Base-by-base conservation (phyloP, 1,140 invertebrate species). In the Goniozus legneri region DNA sequence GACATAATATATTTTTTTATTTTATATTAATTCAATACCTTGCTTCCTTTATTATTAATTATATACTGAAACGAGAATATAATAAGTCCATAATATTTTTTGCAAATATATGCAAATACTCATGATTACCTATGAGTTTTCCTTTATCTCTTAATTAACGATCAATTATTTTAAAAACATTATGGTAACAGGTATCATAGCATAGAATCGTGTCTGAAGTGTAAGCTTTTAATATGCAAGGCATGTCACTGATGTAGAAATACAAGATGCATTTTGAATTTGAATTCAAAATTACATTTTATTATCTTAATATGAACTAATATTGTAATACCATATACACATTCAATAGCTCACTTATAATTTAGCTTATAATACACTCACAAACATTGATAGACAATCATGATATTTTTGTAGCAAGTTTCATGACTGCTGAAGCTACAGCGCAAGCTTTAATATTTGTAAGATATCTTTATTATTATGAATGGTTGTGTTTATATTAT, bases 261-360 rank as follows among this genome's bases (percentile, higher is more conserved):
- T 27, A 27, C 24, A 27, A 10, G 31, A 40, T 54, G 33, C 30
- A 56, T 60, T 58, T 58, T 52, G 35, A 60, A 54, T 54, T 69
- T 71, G 69, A 74, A 65, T 74, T 75, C 70, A 75, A 75, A 75
- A 73, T 73, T 75, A 73, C 69, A 72, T 67, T 72, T 74, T 73
- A 75, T 75, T 75, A 63, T 71, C 60, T 72, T 73, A 73, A 58
- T 73, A 68, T 71, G 71, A 70, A 75, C 69, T 76, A 76, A 68
- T 73, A 71, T 74, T 73, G 52, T 69, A 68, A 72, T 72, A 75
- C 68, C 70, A 74, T 75, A 64, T 74, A 75, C 71, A 74, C 71
- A 74, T 74, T 73, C 67, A 74, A 72, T 75, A 75, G 65, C 68
- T 75, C 67, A 73, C 62, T 74, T 73, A 67, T 68, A 71, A 63